phyloP scores from a whole-genome alignment of 2,888 invertebrate species.

The Diloba caeruleocephala region DNA sequence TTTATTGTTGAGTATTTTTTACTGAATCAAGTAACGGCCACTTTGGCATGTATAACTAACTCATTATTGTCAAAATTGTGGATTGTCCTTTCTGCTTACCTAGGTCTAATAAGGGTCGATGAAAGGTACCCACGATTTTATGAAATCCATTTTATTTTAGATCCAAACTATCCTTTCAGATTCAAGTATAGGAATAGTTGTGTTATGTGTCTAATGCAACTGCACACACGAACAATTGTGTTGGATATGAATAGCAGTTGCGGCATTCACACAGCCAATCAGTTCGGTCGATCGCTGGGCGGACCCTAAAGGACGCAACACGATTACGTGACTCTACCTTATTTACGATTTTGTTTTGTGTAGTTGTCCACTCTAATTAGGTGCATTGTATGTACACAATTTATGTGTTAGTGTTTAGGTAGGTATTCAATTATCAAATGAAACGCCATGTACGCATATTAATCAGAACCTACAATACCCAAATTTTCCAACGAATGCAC shows the following conservation, averaged over 20 bases:
- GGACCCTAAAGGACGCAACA: constrained; percentile 14
- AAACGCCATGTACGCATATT: constrained; percentile 1
- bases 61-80: too few relatives aligned
- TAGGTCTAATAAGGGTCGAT: too few relatives aligned
- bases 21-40: too few relatives aligned
- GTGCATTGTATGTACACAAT: neutral
- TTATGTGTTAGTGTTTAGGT: neutral
- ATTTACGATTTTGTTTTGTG: constrained; percentile 1
- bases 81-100: too few relatives aligned
- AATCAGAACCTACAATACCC: constrained; percentile 25
- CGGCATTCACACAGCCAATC: constrained; percentile 38
- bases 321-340: constrained; percentile 23
- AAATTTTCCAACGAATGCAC: constrained; percentile 40
- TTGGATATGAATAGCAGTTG: constrained; percentile 11
- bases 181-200: neutral
- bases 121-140: too few relatives aligned
- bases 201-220: constrained; percentile 2
- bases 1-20: too few relatives aligned
- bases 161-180: neutral
- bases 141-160: too few relatives aligned
- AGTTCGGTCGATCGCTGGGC: constrained; percentile 27
- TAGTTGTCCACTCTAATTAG: neutral
- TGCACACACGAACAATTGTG: constrained; percentile 20
- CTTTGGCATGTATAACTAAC: too few relatives aligned
- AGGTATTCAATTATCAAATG: neutral